Conservation (phyloP, 2,797 vertebrate species). For the Potorous gilbertii region DNA sequence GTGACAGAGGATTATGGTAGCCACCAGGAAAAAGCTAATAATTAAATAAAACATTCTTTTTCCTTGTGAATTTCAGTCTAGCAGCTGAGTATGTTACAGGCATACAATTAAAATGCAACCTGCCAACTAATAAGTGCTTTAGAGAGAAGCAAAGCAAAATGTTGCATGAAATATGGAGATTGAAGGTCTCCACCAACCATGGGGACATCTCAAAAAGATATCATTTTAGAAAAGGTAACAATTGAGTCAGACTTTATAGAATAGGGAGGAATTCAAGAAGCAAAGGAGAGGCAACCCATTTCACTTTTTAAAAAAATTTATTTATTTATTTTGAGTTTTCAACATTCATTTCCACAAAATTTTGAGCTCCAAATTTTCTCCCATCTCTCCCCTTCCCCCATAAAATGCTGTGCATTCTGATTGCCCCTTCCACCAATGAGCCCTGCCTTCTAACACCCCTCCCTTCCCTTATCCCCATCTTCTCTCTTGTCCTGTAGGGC, state of each 20-base stretch:
- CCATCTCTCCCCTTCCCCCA: too few relatives aligned
- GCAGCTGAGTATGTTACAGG: not conserved
- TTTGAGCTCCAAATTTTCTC: too few relatives aligned
- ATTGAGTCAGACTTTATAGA: not conserved
- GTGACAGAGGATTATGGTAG: not conserved
- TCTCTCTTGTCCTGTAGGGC: too few relatives aligned
- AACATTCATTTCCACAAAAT: too few relatives aligned
- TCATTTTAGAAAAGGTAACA: not conserved
- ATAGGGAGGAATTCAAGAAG: not conserved
- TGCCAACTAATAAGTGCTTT: not conserved
- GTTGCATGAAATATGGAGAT: not conserved
- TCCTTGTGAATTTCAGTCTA: not conserved
- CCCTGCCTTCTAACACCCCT: too few relatives aligned
- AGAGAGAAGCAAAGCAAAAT: not conserved
- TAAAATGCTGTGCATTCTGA: too few relatives aligned
- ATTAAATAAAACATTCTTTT: not conserved
- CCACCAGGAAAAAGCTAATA: not conserved
- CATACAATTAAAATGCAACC: not conserved
- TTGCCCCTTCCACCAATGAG: too few relatives aligned
- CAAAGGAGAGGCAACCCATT: not conserved
- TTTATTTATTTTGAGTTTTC: too few relatives aligned
- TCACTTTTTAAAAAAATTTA: too few relatives aligned
- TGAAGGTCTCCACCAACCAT: not conserved
- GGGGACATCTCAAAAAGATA: not conserved
- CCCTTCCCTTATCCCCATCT: too few relatives aligned